phyloP scores from a whole-genome alignment of 2,888 invertebrate species.

The Timandra comae region DNA sequence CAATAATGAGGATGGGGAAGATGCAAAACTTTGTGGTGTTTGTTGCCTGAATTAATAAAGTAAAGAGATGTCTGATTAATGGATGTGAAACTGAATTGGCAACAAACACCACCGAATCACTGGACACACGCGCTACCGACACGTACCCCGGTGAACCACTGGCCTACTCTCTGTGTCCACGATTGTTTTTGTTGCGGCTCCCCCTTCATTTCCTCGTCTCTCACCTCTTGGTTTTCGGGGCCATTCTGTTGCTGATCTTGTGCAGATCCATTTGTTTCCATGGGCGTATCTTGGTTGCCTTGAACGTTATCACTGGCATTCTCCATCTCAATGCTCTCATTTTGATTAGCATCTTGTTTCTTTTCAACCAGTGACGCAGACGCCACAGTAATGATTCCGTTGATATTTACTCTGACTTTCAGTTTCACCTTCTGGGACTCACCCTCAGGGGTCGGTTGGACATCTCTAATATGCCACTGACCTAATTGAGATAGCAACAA shows the following conservation, averaged over 20 bases:
- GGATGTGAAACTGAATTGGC: conserved; percentile 30
- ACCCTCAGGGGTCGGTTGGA: conserved; percentile 91
- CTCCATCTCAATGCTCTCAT: conserved; percentile 62
- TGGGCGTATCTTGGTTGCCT: conserved; percentile 56
- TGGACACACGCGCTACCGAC: conserved; percentile 68
- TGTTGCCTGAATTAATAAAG: conserved; percentile 38
- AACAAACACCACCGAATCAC: conserved; percentile 56
- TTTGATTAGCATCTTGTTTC: conserved; percentile 72
- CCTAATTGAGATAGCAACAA: conserved; percentile 55
- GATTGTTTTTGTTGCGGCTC: conserved; percentile 75
- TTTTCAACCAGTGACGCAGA: conserved; percentile 91
- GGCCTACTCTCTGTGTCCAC: conserved; percentile 84
- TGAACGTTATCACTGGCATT: conserved; percentile 61
- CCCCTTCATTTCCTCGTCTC: conserved; percentile 61
- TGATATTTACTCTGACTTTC: conserved; percentile 94
- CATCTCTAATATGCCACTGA: conserved; percentile 86
- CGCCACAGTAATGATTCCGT: conserved; percentile 93
- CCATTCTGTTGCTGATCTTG: conserved; percentile 63
- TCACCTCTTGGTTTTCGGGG: conserved; percentile 70
- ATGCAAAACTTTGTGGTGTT: conserved; percentile 49
- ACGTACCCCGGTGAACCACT: conserved; percentile 84
- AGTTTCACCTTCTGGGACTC: conserved; percentile 97
- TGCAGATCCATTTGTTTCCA: conserved; percentile 69
- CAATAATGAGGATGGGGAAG: conserved; percentile 57
- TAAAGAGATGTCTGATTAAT: background rate